Evolutionary conservation across 2,113 vertebrate species (phyloP), one percentile per base, ranked within the genome.

Genomic region (Mesembrinibis cayennensis): DNA sequence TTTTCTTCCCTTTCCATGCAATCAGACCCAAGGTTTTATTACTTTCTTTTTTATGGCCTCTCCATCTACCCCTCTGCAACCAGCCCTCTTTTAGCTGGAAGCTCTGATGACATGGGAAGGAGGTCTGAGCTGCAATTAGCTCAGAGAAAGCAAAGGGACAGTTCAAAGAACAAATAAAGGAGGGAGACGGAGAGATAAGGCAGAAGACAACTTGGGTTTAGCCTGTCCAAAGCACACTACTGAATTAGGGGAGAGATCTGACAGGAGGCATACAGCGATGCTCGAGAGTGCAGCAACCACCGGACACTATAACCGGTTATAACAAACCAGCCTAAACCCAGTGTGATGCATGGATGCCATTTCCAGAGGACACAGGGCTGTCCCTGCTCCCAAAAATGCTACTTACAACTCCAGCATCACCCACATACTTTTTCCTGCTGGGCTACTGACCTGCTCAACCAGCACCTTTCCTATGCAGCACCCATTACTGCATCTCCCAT

Each of bases 371-470:
- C n/a, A 9, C 22, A 2, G 61, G 26, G 55, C 58, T 36, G 18
- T n/a, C 56, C 65, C 74, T 38, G 34, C 71, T 63, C 29, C 53
- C n/a, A 29, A 59, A 61, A 42, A 82, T 0, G 16, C 47, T 2
- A 1, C 26, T 27, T 8, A 7, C 14, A 16, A 13, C 38, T 36
- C 36, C 74, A 85, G 15, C 70, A 50, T n/a, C 38, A 6, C 18
- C 29, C 59, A 7, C 1, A 0, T 0, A 0, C 25, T 13, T 36
- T 2, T 50, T 45, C 8, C 66, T 61, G 61, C 61, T 26, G 27
- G 15, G 26, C 36, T 55, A 12, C 29, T 5, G 20, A 14, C 22
- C 82, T 52, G 62, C 53, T 58, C 58, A 8, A 3, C 14, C 58
- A 15, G 9, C 8, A 1, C 11, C 26, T 66, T 44, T 36, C 47